Evolutionary conservation across 2,888 invertebrate species (phyloP).

Genomic region (Plagiodera versicolora): DNA sequence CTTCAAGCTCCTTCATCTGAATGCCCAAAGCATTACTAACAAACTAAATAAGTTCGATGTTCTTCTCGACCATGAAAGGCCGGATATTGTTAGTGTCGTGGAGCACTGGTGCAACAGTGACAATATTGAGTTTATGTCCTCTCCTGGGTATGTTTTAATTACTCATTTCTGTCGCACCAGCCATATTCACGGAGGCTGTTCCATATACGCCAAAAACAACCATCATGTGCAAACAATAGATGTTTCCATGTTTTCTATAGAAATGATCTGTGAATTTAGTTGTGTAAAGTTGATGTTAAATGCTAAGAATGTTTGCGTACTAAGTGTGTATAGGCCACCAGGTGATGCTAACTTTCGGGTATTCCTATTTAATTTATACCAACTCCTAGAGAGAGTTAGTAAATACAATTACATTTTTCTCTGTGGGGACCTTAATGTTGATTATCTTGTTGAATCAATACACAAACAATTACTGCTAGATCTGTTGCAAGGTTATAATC

Average conservation of each 20-base stretch:
- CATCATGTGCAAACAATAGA: background rate
- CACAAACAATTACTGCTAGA: background rate
- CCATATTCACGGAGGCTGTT: background rate
- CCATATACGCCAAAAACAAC: background rate
- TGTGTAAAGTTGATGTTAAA: background rate
- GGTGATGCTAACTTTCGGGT: background rate
- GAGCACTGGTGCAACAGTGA: background rate
- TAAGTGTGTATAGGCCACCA: background rate
- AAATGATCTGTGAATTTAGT: background rate
- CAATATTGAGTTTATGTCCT: background rate
- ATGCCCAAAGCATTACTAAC: background rate
- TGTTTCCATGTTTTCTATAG: background rate
- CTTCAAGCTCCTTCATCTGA: constrained; percentile 10
- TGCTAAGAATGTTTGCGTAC: background rate
- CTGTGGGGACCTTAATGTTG: background rate
- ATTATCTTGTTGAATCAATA: background rate
- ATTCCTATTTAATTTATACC: background rate
- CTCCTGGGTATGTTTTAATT: background rate
- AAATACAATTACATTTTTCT: background rate
- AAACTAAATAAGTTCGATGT: background rate
- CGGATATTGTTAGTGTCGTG: background rate
- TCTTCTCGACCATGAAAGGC: background rate
- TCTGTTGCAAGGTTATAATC: background rate
- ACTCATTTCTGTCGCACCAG: background rate
- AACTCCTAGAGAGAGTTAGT: background rate